Base-by-base conservation (phyloP, 2,888 invertebrate species). In the Piscicola geometra region DNA sequence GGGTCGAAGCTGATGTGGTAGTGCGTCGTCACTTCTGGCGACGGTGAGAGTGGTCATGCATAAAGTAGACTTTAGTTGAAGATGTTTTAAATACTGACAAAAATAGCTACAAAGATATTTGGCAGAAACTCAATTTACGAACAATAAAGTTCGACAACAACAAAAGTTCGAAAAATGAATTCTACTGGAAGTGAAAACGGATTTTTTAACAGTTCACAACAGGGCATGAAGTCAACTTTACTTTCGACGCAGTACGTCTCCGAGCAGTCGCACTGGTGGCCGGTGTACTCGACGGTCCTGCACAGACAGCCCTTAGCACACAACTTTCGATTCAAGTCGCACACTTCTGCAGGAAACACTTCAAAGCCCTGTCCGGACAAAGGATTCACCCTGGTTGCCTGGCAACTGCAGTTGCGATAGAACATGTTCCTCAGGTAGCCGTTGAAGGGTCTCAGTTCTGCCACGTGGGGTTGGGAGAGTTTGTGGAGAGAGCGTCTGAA, bases 371-470 rank as follows among this genome's bases (percentile, higher is more conserved):
- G 75, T 0, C 82, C 81, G 1, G 80, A 75, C 78, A 83, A 67
- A 18, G 76, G 71, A n/a, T 50, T 35, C 3, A 80, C 82, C 28
- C 83, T 79, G 25, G 79, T 77, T 9, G 81, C 81, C 60, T 78
- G 75, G 71, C 84, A 84, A 35, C 83, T 80, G 78, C 84, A 84
- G 79, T 84, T 84, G 67, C 81, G 80, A 78, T 83, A 84, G 21
- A 84, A 78, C 30, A 84, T 82, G 79, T 85, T 84, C 75, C 84
- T 78, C n/a, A 84, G 78, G 71, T 80, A 79, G 1, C 84, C 83
- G n/a, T 76, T 78, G 78, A 83, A 82, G 30, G 74, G 21, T 28
- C 52, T 41, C 67, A 80, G 78, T 64, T 77, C 78, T 21, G 80
- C 78, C 1, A 79, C 80, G 0, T 81, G 81, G 0, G 84, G 82